Percentiles rank a stretch among this genome's conserved stretches.
Conservation (phyloP, 2,113 vertebrate species). For the Catagonus wagneri region DNA sequence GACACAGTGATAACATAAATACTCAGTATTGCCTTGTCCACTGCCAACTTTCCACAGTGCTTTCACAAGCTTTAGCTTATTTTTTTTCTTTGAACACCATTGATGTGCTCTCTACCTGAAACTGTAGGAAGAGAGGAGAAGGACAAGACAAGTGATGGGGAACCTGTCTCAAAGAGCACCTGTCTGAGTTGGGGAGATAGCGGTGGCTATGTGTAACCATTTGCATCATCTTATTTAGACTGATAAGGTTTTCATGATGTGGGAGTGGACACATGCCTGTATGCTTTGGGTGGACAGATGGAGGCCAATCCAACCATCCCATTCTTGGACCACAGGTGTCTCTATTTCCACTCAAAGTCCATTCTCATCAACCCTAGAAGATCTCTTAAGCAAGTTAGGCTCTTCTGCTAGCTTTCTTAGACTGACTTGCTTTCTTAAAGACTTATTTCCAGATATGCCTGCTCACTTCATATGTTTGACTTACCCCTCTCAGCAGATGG, state of each 20-base stretch:
- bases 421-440: slow-evolving; percentile 24
- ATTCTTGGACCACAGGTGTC: not conserved
- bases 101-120: not conserved
- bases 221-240: not conserved
- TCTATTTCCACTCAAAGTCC: not conserved
- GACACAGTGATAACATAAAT: not conserved
- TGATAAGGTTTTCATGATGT: not conserved
- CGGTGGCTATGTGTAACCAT: not conserved
- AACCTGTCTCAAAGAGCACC: not conserved
- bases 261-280: not conserved
- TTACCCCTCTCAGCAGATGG: not conserved
- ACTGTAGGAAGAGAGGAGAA: not conserved
- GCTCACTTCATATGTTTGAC: not conserved
- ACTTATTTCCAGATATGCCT: not conserved
- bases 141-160: not conserved
- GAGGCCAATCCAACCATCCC: not conserved
- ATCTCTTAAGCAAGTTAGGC: not conserved
- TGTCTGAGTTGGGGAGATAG: not conserved
- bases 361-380: not conserved
- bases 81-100: not conserved
- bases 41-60: not conserved
- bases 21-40: not conserved
- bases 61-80: not conserved
- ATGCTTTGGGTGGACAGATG: not conserved
- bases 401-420: not conserved